phyloP scores from a whole-genome alignment of 2,113 vertebrate species.

The Lontra canadensis region DNA sequence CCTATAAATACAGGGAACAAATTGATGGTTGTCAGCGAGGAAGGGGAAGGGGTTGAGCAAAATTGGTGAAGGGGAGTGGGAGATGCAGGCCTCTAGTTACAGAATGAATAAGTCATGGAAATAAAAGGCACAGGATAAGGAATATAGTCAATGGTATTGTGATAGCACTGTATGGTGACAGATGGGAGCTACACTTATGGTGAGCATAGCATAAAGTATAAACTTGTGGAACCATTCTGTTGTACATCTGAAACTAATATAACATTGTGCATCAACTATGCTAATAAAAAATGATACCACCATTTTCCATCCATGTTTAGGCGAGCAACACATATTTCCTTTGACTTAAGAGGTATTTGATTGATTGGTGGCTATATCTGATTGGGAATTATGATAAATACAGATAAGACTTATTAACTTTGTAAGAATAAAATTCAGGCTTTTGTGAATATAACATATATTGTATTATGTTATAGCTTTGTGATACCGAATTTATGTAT shows the following conservation, averaged over 20 bases:
- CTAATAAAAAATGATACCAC: background rate
- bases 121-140: background rate
- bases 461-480: background rate
- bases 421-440: background rate
- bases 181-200: background rate
- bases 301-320: background rate
- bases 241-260: background rate
- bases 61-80: background rate
- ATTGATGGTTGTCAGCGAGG: background rate
- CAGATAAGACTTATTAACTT: background rate
- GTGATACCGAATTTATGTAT: background rate
- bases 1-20: background rate
- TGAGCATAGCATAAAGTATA: background rate
- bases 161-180: background rate
- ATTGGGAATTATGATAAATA: background rate
- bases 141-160: background rate
- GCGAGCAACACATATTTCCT: background rate
- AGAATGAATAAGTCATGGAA: background rate
- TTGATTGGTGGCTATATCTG: background rate
- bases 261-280: background rate
- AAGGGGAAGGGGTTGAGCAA: background rate
- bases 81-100: background rate
- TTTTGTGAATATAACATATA: background rate
- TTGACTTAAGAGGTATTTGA: background rate
- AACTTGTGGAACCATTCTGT: background rate